Evolutionary conservation across 2,888 invertebrate species (phyloP), one percentile per base, ranked within the genome.

Genomic region (Diaphora mendica): DNA sequence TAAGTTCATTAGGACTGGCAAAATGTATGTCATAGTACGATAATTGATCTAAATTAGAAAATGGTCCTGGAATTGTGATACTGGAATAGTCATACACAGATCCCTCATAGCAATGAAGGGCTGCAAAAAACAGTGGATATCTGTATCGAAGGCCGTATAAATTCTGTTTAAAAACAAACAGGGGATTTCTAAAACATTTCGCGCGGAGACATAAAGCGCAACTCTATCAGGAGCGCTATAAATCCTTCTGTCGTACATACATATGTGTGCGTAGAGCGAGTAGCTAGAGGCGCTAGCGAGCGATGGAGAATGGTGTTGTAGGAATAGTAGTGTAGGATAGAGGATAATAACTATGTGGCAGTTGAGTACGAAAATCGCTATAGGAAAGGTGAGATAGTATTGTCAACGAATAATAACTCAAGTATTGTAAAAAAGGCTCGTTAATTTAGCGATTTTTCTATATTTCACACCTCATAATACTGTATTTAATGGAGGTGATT

Each of bases 151-250:
- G 59, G 68, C 74, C 71, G 78, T 79, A 86, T 86, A 87, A 85
- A 85, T 86, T 81, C 74, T 77, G 80, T 81, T 86, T 83, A 82
- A 87, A 87, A 86, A 83, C 85, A 87, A 85, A 87, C 83, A 86
- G 80, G 79, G 82, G 75, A 79, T 82, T 72, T 80, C 78, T 84
- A 81, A 79, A 82, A 85, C 84, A 85, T 76, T 83, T 83, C 81
- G 81, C 79, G 83, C 65, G 77, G 81, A 81, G 82, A 86, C 83
- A 83, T 86, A 86, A 83, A 85, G 83, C 85, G 82, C 73, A 72
- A 71, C 84, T 85, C 81, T 90, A 88, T 90, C 88, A 83, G 84
- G 77, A 82, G 77, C 83, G 83, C 84, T 76, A 88, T 90, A 90
- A 90, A 90, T 90, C 78, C 79, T 74, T 69, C 78, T 74, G 77